phyloP scores from a whole-genome alignment of 1,140 invertebrate genomes.

The Acromyrmex heyeri region DNA sequence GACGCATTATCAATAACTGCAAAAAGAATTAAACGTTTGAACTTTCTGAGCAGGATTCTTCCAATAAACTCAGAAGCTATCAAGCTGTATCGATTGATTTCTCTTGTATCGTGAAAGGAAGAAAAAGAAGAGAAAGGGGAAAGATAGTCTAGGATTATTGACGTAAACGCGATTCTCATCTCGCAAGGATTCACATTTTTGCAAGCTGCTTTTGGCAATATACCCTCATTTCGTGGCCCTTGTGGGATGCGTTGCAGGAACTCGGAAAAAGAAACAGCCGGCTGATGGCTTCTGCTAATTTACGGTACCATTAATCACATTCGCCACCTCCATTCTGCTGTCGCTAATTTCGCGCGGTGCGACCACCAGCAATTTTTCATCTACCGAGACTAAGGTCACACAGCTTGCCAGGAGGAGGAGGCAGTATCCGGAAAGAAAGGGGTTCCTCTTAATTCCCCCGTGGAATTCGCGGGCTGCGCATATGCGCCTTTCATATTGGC shows the following conservation, averaged over 20 bases:
- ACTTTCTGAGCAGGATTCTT: not conserved
- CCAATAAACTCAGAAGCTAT: not conserved
- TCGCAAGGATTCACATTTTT: slow-evolving; percentile 59
- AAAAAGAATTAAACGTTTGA: not conserved
- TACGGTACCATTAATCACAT: slow-evolving; percentile 74
- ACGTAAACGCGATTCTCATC: slow-evolving; percentile 15
- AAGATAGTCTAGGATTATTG: slow-evolving; percentile 49
- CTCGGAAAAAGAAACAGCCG: slow-evolving; percentile 66
- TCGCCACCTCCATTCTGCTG: slow-evolving; percentile 64
- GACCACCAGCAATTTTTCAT: slow-evolving; percentile 69
- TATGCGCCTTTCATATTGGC: slow-evolving; percentile 40
- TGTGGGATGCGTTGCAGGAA: slow-evolving; percentile 65
- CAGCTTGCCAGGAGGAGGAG: slow-evolving; percentile 6
- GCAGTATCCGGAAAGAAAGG: slow-evolving; percentile 43
- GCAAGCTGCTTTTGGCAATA: slow-evolving; percentile 56
- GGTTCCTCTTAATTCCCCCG: slow-evolving; percentile 54
- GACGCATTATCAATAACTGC: not conserved
- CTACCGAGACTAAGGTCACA: slow-evolving; percentile 34
- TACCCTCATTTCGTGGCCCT: slow-evolving; percentile 35
- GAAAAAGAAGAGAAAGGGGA: not conserved
- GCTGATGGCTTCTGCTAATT: slow-evolving; percentile 69
- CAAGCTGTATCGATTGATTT: not conserved
- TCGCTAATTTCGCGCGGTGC: slow-evolving; percentile 69
- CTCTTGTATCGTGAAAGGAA: not conserved
- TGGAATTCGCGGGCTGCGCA: slow-evolving; percentile 38